Evolutionary conservation across 2,113 vertebrate species (phyloP).

Genomic region (Corythornis vintsioides): DNA sequence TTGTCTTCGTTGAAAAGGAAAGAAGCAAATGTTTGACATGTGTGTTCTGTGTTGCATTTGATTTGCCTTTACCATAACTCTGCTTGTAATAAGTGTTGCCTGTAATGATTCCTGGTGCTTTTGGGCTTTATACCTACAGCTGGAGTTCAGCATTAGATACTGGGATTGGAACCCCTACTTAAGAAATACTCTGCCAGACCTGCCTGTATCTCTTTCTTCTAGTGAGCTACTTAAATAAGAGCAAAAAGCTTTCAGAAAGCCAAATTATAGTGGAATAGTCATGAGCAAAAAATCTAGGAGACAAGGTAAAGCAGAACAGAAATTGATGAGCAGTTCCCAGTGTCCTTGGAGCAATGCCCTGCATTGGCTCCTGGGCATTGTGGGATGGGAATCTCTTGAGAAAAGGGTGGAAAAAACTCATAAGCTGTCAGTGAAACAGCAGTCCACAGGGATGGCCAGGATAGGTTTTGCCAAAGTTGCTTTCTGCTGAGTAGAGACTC

Average conservation of each 20-base stretch:
- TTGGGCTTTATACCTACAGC: background rate
- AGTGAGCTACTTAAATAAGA: background rate
- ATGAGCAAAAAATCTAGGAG: background rate
- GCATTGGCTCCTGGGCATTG: background rate
- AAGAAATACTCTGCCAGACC: background rate
- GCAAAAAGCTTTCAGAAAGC: background rate
- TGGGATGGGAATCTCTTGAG: no score
- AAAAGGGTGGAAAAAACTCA: background rate
- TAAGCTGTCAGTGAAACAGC: background rate
- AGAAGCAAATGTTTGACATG: background rate
- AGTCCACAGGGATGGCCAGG: background rate
- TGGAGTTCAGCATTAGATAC: background rate
- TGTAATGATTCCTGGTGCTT: background rate
- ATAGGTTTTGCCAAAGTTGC: background rate
- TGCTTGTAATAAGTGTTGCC: background rate
- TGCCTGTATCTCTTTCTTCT: background rate
- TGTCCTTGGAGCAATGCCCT: background rate
- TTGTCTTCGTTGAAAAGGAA: background rate
- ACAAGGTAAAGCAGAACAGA: background rate
- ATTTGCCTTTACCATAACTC: background rate
- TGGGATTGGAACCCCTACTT: background rate
- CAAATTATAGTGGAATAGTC: background rate
- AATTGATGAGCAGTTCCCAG: background rate
- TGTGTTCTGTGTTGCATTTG: background rate
- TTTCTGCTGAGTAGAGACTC: background rate